Evolutionary conservation across 2,113 vertebrate species (phyloP).

Genomic region (Polypterus bichir): DNA sequence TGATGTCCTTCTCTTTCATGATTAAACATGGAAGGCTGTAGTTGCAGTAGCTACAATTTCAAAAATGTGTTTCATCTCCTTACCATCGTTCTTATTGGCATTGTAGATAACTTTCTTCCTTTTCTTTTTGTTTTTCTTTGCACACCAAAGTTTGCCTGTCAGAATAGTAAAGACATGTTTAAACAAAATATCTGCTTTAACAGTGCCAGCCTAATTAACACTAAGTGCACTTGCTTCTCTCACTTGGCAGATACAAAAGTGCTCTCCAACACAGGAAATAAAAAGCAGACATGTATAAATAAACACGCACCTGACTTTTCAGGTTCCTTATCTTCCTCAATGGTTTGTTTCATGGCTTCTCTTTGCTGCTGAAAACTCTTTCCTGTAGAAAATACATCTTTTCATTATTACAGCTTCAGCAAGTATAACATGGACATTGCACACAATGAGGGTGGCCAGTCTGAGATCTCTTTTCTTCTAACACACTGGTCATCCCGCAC

Average conservation of each 20-base stretch:
- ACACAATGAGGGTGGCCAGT: too few species aligned
- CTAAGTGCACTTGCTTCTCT: too few species aligned
- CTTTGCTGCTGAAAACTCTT: slow-evolving; percentile 93
- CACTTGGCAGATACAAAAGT: too few species aligned
- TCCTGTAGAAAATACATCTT: slow-evolving; percentile 40
- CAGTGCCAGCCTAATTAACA: slow-evolving; percentile 5
- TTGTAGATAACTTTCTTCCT: slow-evolving; percentile 72
- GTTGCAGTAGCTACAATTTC: too few species aligned
- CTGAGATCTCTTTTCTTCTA: too few species aligned
- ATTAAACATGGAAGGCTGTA: too few species aligned
- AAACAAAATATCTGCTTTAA: not conserved
- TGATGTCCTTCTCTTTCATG: too few species aligned
- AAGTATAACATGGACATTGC: too few species aligned
- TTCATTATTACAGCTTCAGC: too few species aligned
- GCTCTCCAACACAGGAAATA: not conserved
- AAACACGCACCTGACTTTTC: slow-evolving; percentile 70
- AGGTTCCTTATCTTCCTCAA: slow-evolving; percentile 77
- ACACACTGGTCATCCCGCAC: too few species aligned
- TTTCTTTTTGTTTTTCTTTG: slow-evolving; percentile 87
- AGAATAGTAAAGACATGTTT: slow-evolving; percentile 27
- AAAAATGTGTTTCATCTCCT: slow-evolving; percentile 16
- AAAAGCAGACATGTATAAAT: slow-evolving; percentile 1
- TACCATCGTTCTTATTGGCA: slow-evolving; percentile 72
- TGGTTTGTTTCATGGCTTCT: slow-evolving; percentile 85
- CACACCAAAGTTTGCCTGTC: slow-evolving; percentile 80